A percentile compares a stretch with the other conserved stretches of the same genome.
These are phyloP conservation scores for Ceyx erithaca DNA, from an alignment of 2,797 vertebrate species.

Conservation along the genomic window DNA sequence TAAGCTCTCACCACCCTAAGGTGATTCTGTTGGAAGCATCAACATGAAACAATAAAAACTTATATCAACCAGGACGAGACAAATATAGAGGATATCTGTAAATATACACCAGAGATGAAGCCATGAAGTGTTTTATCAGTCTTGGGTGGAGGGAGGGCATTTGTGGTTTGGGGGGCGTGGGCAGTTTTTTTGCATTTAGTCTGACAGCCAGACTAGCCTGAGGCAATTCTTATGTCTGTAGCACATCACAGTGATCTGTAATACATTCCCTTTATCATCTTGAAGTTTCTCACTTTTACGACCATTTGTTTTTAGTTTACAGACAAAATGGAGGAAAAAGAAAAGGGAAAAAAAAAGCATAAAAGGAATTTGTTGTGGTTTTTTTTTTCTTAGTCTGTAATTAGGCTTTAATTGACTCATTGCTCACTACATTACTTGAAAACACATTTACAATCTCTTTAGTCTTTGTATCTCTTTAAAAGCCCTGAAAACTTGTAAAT, in stretches of 20 bases:
- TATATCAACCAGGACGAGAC: neutral
- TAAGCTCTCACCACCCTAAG: neutral
- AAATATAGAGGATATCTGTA: neutral
- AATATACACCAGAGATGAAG: neutral
- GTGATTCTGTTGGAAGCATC: neutral
- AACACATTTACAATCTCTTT: conserved; percentile 25
- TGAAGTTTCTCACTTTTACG: neutral
- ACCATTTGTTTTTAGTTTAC: neutral
- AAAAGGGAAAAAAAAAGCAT: neutral
- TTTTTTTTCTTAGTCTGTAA: neutral
- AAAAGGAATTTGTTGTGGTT: neutral
- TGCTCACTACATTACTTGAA: conserved; percentile 15
- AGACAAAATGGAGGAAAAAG: neutral
- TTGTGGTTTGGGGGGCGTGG: neutral
- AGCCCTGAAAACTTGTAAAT: neutral
- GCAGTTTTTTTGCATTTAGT: neutral
- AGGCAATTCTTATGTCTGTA: neutral
- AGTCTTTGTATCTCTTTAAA: conserved; percentile 29
- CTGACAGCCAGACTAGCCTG: neutral
- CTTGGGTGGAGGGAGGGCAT: too few relatives aligned
- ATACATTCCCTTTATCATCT: neutral
- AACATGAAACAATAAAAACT: neutral
- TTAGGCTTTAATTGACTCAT: conserved; percentile 38
- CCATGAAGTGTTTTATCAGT: neutral
- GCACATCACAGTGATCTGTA: neutral